phyloP scores from a whole-genome alignment of 2,888 invertebrate genomes.

The Falcaria lacertinaria region DNA sequence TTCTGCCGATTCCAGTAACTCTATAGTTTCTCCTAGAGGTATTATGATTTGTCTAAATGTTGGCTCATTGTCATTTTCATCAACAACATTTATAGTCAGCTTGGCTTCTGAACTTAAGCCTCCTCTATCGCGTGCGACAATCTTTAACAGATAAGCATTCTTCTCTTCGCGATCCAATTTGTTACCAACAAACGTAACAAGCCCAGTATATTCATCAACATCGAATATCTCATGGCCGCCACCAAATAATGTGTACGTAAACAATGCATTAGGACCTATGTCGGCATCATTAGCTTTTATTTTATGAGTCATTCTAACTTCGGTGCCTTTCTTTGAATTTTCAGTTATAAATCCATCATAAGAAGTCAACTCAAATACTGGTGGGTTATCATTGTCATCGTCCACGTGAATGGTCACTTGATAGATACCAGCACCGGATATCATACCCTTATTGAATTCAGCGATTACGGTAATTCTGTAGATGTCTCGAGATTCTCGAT shows the following conservation, averaged over 20 bases:
- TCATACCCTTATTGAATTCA: conserved; percentile 85
- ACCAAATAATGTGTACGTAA: conserved; percentile 84
- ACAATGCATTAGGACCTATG: conserved; percentile 83
- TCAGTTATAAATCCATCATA: conserved; percentile 90
- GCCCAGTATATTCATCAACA: conserved; percentile 82
- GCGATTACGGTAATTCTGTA: conserved; percentile 90
- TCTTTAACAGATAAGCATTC: conserved; percentile 82
- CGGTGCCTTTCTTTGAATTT: conserved; percentile 85
- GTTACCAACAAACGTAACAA: conserved; percentile 78
- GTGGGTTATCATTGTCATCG: conserved; percentile 93
- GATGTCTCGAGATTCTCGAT: conserved; percentile 85
- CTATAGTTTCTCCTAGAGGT: conserved; percentile 83
- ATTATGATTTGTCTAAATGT: conserved; percentile 85
- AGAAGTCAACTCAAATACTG: conserved; percentile 83
- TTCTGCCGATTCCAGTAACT: conserved; percentile 82
- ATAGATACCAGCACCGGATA: conserved; percentile 86
- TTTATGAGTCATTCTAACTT: conserved; percentile 83
- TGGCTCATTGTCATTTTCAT: conserved; percentile 91
- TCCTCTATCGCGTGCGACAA: conserved; percentile 88
- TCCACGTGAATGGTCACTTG: conserved; percentile 89
- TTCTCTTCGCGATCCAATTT: conserved; percentile 87
- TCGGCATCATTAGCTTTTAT: conserved; percentile 88
- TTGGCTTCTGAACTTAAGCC: conserved; percentile 87
- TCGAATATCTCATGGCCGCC: conserved; percentile 87
- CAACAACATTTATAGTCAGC: conserved; percentile 84